A percentile compares a stretch with the other conserved stretches of the same genome.
Conservation (phyloP, 1,140 invertebrate genomes). For the Drosophila lacertosa region DNA sequence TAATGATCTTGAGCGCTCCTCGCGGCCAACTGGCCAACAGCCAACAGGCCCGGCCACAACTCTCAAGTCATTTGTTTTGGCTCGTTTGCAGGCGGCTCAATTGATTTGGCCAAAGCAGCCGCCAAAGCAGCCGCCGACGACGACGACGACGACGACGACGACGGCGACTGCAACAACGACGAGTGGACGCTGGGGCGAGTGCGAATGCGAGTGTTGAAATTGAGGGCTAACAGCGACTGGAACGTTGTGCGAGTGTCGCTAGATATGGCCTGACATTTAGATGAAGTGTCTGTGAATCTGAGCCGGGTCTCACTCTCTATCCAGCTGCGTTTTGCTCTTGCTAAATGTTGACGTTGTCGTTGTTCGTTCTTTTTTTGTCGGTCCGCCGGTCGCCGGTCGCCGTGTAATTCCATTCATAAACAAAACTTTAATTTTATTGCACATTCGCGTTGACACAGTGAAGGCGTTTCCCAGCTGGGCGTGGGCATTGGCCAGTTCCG, state of each 20-base stretch:
- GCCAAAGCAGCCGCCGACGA: slow-evolving; percentile 68
- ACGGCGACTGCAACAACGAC: slow-evolving; percentile 1
- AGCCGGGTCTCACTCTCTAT: slow-evolving; percentile 51
- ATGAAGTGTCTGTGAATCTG: slow-evolving; percentile 82
- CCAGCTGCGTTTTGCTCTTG: slow-evolving; percentile 62
- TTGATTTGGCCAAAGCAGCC: slow-evolving; percentile 81
- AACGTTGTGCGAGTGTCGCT: slow-evolving; percentile 67
- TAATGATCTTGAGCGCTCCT: slow-evolving; percentile 76
- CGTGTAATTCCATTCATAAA: slow-evolving; percentile 83
- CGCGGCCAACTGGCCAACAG: slow-evolving; percentile 38
- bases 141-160: slow-evolving; percentile 27
- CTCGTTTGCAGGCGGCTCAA: slow-evolving; percentile 81
- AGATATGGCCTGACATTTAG: slow-evolving; percentile 83
- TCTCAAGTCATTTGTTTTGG: slow-evolving; percentile 74
- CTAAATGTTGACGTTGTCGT: slow-evolving; percentile 19
- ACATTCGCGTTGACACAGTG: slow-evolving; percentile 63
- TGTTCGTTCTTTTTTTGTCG: slow-evolving; percentile 39
- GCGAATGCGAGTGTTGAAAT: slow-evolving; percentile 68
- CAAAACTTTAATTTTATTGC: slow-evolving; percentile 82
- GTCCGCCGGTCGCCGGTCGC: slow-evolving; percentile 44
- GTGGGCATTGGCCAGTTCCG: slow-evolving; percentile 13
- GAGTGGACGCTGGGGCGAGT: slow-evolving; percentile 47
- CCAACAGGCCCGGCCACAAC: slow-evolving; percentile 40
- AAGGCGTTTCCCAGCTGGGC: slow-evolving; percentile 56
- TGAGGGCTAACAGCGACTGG: slow-evolving; percentile 48